Conservation (phyloP, 2,888 invertebrate genomes). For the Microplitis deprimator region DNA sequence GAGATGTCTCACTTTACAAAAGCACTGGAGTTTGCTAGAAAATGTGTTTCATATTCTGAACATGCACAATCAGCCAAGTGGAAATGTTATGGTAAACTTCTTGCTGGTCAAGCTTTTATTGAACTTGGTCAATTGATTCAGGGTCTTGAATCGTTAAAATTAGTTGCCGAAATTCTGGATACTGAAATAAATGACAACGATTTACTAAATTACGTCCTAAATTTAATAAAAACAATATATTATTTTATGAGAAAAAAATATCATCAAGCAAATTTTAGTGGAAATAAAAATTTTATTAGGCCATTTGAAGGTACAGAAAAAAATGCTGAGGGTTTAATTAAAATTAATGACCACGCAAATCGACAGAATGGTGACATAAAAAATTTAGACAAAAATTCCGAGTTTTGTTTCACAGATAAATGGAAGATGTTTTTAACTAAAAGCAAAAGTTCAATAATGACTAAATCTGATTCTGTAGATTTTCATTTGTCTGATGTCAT, state of each 20-base stretch:
- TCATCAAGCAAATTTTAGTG: background rate
- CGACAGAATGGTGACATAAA: background rate
- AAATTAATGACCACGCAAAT: background rate
- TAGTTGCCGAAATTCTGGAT: constrained; percentile 50
- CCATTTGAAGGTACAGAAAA: constrained; percentile 5
- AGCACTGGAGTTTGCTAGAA: constrained; percentile 52
- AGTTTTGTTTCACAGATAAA: constrained; percentile 14
- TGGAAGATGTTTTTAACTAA: constrained; percentile 10
- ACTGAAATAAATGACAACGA: constrained; percentile 48
- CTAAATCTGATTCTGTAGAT: background rate
- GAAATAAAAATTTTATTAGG: background rate
- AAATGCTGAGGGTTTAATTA: background rate
- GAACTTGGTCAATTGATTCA: constrained; percentile 59
- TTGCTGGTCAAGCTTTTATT: constrained; percentile 58
- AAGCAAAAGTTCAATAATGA: background rate
- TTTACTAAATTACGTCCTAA: constrained; percentile 55
- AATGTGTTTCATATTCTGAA: constrained; percentile 54
- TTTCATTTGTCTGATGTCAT: background rate
- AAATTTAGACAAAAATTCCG: background rate
- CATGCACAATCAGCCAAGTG: constrained; percentile 59
- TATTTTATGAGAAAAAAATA: background rate
- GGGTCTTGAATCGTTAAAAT: constrained; percentile 52
- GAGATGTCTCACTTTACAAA: constrained; percentile 54
- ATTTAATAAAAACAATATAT: constrained; percentile 48
- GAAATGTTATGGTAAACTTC: constrained; percentile 58